Evolutionary conservation across 2,797 vertebrate genomes (phyloP).

Genomic region (Uromys caudimaculatus): DNA sequence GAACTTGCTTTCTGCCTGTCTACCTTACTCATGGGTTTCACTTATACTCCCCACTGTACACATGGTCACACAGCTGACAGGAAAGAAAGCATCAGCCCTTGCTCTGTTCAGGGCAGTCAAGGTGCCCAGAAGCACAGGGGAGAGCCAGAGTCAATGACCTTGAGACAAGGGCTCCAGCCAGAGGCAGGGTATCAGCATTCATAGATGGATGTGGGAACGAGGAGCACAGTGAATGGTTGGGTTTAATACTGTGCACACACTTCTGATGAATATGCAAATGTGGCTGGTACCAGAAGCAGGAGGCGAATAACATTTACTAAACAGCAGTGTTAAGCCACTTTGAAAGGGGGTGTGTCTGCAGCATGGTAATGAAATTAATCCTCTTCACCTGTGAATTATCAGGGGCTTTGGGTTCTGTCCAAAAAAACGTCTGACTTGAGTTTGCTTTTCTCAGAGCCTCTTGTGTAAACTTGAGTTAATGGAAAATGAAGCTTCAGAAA

Average conservation of each 20-base stretch:
- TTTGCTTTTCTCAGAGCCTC: conserved; percentile 67
- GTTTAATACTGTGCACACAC: conserved; percentile 46
- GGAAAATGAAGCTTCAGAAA: conserved; percentile 67
- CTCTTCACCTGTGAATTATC: conserved; percentile 80
- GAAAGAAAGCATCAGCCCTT: not conserved
- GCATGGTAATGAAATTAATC: conserved; percentile 79
- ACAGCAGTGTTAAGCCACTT: conserved; percentile 68
- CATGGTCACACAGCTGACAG: not conserved
- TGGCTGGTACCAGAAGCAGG: conserved; percentile 46
- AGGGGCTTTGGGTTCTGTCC: conserved; percentile 72
- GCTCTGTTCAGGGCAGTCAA: not conserved
- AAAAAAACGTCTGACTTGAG: conserved; percentile 68
- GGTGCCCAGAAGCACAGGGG: not conserved
- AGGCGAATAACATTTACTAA: conserved; percentile 64
- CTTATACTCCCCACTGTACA: no score
- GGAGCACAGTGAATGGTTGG: not conserved
- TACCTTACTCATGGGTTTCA: fast-evolving
- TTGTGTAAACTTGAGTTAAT: conserved; percentile 75
- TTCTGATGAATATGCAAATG: conserved; percentile 81
- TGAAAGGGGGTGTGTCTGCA: conserved; percentile 79
- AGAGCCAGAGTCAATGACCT: conserved; percentile 41
- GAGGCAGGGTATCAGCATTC: conserved; percentile 59
- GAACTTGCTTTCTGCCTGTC: not conserved
- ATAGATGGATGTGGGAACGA: not conserved
- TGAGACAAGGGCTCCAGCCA: conserved; percentile 43